A percentile compares a stretch with the other conserved stretches of the same genome.
Evolutionary conservation across 2,113 vertebrate species (phyloP).

Genomic region (Proteles cristata): DNA sequence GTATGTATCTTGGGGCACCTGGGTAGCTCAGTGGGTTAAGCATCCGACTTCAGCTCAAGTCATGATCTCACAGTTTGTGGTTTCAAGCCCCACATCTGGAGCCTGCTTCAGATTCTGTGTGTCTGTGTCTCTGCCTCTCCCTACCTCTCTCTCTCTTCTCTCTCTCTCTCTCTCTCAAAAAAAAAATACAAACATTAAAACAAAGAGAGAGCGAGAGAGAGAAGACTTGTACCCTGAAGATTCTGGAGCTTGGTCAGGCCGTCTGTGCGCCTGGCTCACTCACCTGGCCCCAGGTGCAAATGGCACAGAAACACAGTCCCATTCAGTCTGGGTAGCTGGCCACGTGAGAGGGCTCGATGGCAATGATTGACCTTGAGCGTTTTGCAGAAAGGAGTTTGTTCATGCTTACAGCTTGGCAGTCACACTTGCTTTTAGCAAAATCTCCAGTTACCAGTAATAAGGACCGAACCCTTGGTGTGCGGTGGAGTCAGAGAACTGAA

Average conservation of each 20-base stretch:
- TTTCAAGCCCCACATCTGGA: too few relatives aligned
- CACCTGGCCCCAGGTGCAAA: neutral
- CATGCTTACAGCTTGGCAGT: neutral
- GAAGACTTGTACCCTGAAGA: neutral
- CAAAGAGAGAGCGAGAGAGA: neutral
- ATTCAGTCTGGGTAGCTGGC: neutral
- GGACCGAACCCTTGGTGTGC: neutral
- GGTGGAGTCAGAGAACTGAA: neutral
- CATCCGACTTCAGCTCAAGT: too few relatives aligned
- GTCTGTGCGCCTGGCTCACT: neutral
- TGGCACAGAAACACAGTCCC: neutral
- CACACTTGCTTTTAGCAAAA: neutral
- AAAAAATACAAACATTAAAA: too few relatives aligned
- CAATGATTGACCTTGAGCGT: neutral
- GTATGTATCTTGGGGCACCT: too few relatives aligned
- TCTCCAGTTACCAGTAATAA: neutral
- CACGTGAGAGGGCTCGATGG: fast-evolving
- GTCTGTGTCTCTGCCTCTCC: too few relatives aligned
- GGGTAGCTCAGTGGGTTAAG: too few relatives aligned
- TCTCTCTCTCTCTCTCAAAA: too few relatives aligned
- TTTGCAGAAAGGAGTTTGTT: neutral
- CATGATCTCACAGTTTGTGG: too few relatives aligned
- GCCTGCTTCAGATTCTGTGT: too few relatives aligned
- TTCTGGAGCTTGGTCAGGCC: neutral
- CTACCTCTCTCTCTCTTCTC: too few relatives aligned